phyloP scores from a whole-genome alignment of 2,888 invertebrate species.

The Tolmerus cingulatus region DNA sequence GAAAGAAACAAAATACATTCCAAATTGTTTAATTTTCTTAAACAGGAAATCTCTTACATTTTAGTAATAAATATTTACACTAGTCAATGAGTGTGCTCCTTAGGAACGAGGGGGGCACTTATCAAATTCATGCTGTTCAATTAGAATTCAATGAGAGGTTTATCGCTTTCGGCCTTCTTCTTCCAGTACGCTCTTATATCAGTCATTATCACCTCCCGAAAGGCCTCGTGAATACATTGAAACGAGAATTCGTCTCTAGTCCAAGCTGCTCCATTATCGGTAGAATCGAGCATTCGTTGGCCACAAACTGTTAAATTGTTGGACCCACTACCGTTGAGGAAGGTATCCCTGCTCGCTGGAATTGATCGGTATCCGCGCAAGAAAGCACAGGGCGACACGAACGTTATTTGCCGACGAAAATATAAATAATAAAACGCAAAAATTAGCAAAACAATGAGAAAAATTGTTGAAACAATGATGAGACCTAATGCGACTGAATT shows the following conservation, averaged over 20 bases:
- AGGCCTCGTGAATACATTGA: constrained; percentile 55
- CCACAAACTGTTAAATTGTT: constrained; percentile 10
- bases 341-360: constrained; percentile 1
- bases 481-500: background rate
- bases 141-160: constrained; percentile 60
- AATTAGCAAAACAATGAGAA: background rate
- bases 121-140: constrained; percentile 22
- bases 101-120: background rate
- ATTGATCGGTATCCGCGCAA: constrained; percentile 17
- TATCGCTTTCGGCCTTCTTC: constrained; percentile 52
- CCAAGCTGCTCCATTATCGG: background rate
- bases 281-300: background rate
- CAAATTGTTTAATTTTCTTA: constrained; percentile 9
- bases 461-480: constrained; percentile 7
- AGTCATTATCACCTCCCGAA: constrained; percentile 55
- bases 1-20: background rate
- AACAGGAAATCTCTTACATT: constrained; percentile 15
- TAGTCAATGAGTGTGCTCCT: background rate
- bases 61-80: constrained; percentile 34
- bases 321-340: background rate
- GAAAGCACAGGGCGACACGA: background rate
- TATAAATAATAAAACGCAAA: constrained; percentile 20
- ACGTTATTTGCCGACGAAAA: background rate
- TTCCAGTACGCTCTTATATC: constrained; percentile 56
- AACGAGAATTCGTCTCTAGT: constrained; percentile 42